Evolutionary conservation across 2,888 invertebrate species (phyloP).

Genomic region (Drosophila basisetae): DNA sequence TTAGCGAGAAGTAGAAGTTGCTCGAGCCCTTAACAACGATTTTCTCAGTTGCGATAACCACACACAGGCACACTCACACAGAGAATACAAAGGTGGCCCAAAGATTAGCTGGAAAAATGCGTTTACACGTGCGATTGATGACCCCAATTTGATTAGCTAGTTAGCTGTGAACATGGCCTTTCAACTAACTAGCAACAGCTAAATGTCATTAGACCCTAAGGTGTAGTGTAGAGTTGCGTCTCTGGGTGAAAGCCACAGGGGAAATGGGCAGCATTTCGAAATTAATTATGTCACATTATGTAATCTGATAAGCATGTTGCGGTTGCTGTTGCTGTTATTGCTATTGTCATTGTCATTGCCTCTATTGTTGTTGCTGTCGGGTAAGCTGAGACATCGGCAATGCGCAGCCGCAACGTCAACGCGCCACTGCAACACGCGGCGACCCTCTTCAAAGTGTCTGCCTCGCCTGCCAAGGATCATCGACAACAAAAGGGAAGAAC

Average conservation of each 20-base stretch:
- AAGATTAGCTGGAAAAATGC: constrained; percentile 71
- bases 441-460: constrained; percentile 69
- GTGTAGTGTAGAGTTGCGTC: not conserved
- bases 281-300: constrained; percentile 85
- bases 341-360: constrained; percentile 43
- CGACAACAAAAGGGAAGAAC: constrained; percentile 26
- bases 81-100: constrained; percentile 12
- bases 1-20: constrained; percentile 40
- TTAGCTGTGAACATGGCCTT: constrained; percentile 39
- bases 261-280: constrained; percentile 63
- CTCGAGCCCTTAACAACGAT: constrained; percentile 31
- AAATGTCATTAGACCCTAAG: constrained; percentile 7
- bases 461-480: constrained; percentile 45
- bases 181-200: constrained; percentile 29
- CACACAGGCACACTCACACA: constrained; percentile 2
- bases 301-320: constrained; percentile 82
- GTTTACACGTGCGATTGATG: constrained; percentile 70
- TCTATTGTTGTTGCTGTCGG: constrained; percentile 18
- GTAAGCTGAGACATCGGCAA: constrained; percentile 51
- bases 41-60: constrained; percentile 43
- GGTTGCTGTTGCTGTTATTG: constrained; percentile 53
- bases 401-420: constrained; percentile 69
- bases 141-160: constrained; percentile 67
- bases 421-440: constrained; percentile 50
- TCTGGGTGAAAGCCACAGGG: constrained; percentile 37